Percentiles rank a stretch among this genome's conserved stretches.
Conservation (phyloP, 2,888 invertebrate genomes). For the Erannis defoliaria region DNA sequence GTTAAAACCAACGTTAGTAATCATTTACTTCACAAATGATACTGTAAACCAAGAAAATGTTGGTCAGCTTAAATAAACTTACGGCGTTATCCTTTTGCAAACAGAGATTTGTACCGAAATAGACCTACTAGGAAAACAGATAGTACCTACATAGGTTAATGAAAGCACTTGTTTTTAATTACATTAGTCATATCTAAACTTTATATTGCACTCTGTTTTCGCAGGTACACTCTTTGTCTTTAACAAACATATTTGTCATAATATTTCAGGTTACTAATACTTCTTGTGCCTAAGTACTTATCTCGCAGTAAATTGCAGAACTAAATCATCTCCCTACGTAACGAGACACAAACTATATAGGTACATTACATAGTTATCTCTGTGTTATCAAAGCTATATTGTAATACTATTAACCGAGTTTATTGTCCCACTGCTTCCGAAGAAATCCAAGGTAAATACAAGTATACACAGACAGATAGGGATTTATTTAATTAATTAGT, state of each 20-base stretch:
- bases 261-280: conserved; percentile 14
- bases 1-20: conserved; percentile 14
- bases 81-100: conserved; percentile 32
- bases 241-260: conserved; percentile 19
- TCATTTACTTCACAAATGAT: conserved; percentile 29
- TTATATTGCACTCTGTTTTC: conserved; percentile 10
- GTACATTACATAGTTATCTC: conserved; percentile 30
- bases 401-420: conserved; percentile 28
- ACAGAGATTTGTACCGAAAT: conserved; percentile 35
- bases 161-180: conserved; percentile 13
- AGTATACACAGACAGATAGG: conserved; percentile 4
- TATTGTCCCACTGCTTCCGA: conserved; percentile 19
- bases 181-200: background rate
- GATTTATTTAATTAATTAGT: conserved; percentile 18
- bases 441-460: conserved; percentile 19
- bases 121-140: conserved; percentile 20
- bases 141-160: conserved; percentile 1
- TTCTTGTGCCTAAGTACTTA: background rate
- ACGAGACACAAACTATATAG: too few relatives aligned
- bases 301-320: background rate
- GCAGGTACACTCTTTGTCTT: background rate
- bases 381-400: conserved; percentile 25
- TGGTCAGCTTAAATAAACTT: conserved; percentile 38
- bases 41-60: conserved; percentile 36
- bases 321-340: background rate